phyloP scores from a whole-genome alignment of 2,797 vertebrate genomes.

The Pelobates cultripes region DNA sequence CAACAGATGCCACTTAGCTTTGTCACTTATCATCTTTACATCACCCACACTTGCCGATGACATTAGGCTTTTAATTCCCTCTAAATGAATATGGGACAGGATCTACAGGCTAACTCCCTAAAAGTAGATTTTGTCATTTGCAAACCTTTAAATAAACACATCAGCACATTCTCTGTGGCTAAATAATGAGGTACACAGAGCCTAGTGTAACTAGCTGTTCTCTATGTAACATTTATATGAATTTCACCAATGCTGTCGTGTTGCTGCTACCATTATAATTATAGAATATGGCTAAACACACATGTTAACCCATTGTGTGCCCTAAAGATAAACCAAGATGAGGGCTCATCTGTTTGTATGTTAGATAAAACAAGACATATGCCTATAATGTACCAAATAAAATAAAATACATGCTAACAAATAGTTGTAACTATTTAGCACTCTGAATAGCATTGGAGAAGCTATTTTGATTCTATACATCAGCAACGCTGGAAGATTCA shows the following conservation, averaged over 20 bases:
- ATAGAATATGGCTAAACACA: neutral
- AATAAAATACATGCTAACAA: too few species aligned
- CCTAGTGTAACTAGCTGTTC: slow-evolving; percentile 1
- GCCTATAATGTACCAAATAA: too few species aligned
- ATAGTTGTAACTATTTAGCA: too few species aligned
- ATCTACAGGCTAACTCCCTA: slow-evolving; percentile 18
- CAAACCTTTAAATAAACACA: slow-evolving; percentile 46
- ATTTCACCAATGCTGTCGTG: slow-evolving; percentile 4
- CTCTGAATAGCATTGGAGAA: too few species aligned
- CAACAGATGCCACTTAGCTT: neutral
- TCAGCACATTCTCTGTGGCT: slow-evolving; percentile 23
- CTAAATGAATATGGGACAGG: neutral
- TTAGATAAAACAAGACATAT: too few species aligned
- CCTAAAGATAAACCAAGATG: neutral
- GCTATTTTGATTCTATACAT: too few species aligned
- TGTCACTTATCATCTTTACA: slow-evolving; percentile 13
- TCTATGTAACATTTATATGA: slow-evolving; percentile 10
- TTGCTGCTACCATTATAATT: neutral
- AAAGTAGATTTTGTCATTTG: slow-evolving; percentile 11
- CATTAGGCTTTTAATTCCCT: neutral
- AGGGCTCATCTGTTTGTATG: neutral
- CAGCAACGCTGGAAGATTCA: too few species aligned
- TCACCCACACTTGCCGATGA: slow-evolving; percentile 34
- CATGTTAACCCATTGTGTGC: neutral
- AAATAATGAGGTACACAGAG: slow-evolving; percentile 38